A percentile compares a stretch with the other conserved stretches of the same genome.
These are phyloP conservation scores for Reticulitermes speratus DNA, from an alignment of 1,140 invertebrate genomes.

Conservation along the genomic window DNA sequence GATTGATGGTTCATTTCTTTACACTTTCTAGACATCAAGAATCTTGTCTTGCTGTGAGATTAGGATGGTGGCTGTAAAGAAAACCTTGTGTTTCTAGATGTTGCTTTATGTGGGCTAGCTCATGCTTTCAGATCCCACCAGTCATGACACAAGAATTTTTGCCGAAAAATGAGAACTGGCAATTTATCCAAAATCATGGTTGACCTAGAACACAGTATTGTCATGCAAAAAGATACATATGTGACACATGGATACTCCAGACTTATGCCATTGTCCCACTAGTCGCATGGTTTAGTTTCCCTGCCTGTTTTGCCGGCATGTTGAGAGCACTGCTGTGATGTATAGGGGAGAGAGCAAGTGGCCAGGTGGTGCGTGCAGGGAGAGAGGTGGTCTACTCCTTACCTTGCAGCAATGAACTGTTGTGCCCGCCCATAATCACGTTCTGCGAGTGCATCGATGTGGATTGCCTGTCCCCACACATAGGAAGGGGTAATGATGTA, in stretches of 20 bases:
- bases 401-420: neutral
- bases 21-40: too few relatives aligned
- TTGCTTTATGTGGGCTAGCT: too few relatives aligned
- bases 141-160: too few relatives aligned
- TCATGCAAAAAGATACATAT: neutral
- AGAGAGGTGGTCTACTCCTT: neutral
- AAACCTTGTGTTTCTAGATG: too few relatives aligned
- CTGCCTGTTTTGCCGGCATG: constrained; percentile 5
- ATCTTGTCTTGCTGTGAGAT: too few relatives aligned
- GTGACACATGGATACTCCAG: neutral
- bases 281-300: neutral
- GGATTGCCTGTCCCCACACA: neutral
- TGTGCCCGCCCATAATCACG: neutral
- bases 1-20: too few relatives aligned
- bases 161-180: too few relatives aligned
- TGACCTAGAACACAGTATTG: too few relatives aligned
- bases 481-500: constrained; percentile 14
- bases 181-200: too few relatives aligned
- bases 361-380: neutral
- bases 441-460: neutral
- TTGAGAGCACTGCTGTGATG: neutral
- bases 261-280: neutral
- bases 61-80: too few relatives aligned
- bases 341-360: neutral
- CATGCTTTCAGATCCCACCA: too few relatives aligned